A percentile compares a stretch with the other conserved stretches of the same genome.
Evolutionary conservation across 2,797 vertebrate species (phyloP).

Genomic region (Halcyon badia): DNA sequence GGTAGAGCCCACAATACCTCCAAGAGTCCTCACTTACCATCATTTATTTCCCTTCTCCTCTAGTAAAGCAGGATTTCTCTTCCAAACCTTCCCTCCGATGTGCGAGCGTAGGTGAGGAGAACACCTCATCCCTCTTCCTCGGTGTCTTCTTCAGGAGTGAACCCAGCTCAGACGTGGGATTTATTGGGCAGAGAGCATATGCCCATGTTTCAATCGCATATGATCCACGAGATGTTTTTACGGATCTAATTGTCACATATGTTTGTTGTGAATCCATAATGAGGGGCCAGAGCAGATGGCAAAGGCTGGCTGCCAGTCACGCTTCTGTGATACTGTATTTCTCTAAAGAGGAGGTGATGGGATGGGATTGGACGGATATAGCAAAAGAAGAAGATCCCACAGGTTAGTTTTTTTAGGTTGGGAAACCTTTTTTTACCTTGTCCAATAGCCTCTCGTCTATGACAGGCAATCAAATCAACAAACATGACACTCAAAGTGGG

Average conservation of each 20-base stretch:
- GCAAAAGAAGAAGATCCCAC: not conserved
- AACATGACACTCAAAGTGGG: not conserved
- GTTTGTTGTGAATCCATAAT: constrained; percentile 71
- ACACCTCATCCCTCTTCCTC: not conserved
- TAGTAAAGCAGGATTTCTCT: not conserved
- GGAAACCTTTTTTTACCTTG: not conserved
- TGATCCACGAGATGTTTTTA: constrained; percentile 23
- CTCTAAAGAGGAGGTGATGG: not conserved
- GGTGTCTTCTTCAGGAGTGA: not conserved
- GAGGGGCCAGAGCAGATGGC: constrained; percentile 75
- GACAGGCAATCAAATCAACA: not conserved
- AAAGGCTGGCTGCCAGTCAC: constrained; percentile 48
- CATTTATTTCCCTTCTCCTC: not conserved
- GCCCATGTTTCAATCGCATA: not conserved
- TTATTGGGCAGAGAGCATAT: constrained; percentile 28
- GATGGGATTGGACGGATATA: accelerated
- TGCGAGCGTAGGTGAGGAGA: not conserved
- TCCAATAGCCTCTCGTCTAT: not conserved
- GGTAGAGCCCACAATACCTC: not conserved
- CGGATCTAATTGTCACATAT: constrained; percentile 60
- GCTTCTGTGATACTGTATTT: not conserved
- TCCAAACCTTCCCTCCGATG: not conserved
- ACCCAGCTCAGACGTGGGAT: not conserved
- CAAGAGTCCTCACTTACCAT: not conserved
- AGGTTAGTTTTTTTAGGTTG: not conserved